These are phyloP conservation scores for Danio aesculapii DNA, from an alignment of 2,797 vertebrate genomes.

Conservation along the genomic window DNA sequence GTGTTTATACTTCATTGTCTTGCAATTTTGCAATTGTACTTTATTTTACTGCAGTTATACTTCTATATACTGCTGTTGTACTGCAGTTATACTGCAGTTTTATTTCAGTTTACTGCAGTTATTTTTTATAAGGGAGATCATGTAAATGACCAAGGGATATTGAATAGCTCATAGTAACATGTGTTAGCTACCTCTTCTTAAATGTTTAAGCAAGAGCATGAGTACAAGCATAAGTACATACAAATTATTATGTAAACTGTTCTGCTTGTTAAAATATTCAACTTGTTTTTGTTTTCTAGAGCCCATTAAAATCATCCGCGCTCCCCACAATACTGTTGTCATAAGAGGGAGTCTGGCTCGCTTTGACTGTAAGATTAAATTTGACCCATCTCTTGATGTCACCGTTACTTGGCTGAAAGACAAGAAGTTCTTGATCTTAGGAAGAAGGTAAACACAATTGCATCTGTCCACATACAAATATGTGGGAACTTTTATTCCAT, in stretches of 20 bases:
- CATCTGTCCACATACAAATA: background rate
- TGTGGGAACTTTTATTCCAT: background rate
- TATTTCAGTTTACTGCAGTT: no score
- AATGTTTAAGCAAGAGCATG: no score
- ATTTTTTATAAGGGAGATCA: no score
- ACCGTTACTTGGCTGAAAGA: slow-evolving; percentile 91
- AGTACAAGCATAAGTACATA: no score
- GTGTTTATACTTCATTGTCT: no score
- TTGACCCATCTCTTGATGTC: slow-evolving; percentile 84
- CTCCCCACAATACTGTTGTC: slow-evolving; percentile 85
- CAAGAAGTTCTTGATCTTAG: slow-evolving; percentile 79
- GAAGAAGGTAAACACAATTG: slow-evolving; percentile 84
- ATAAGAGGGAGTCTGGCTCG: slow-evolving; percentile 85
- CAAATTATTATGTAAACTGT: background rate
- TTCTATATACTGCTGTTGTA: no score
- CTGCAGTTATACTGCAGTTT: no score
- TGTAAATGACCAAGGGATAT: no score
- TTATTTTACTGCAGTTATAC: no score
- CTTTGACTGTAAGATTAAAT: slow-evolving; percentile 87
- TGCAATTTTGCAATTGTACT: no score
- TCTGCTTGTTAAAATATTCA: background rate
- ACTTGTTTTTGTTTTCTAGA: slow-evolving; percentile 72
- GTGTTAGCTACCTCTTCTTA: no score
- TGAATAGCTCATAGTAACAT: no score
- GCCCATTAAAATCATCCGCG: slow-evolving; percentile 87